phyloP scores from a whole-genome alignment of 2,797 vertebrate species.

The Urophycis tenuis region DNA sequence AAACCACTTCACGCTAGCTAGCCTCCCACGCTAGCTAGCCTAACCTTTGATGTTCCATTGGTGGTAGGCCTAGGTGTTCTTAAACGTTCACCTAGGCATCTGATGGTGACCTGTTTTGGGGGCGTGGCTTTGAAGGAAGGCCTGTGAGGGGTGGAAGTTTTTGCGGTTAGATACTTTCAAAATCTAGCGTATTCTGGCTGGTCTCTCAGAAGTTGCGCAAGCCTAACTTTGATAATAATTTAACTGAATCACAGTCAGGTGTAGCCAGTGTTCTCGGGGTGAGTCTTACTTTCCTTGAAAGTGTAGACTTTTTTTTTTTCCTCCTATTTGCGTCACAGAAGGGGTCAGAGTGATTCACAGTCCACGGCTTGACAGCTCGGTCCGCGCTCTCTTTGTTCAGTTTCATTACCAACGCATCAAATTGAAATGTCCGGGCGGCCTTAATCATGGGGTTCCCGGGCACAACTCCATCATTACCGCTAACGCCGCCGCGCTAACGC shows the following conservation, averaged over 20 bases:
- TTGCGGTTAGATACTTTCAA: not conserved
- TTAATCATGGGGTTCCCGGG: not conserved
- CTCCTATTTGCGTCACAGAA: not conserved
- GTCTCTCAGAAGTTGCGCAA: too few species aligned
- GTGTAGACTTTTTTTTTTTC: not conserved
- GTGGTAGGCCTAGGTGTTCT: conserved; percentile 37
- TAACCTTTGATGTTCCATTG: conserved; percentile 38
- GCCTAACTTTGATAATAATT: not conserved
- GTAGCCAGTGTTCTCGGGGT: not conserved
- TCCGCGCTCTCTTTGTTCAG: not conserved
- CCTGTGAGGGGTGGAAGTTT: too few species aligned
- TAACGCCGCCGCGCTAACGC: not conserved
- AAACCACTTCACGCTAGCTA: conserved; percentile 53
- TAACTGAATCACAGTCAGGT: not conserved
- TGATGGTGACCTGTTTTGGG: not conserved
- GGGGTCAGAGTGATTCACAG: not conserved
- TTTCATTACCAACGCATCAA: not conserved
- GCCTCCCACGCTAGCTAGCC: too few species aligned
- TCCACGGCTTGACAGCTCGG: not conserved
- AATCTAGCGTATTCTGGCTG: too few species aligned
- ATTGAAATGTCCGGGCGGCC: not conserved
- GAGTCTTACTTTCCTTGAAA: not conserved
- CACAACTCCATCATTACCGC: not conserved
- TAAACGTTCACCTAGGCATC: conserved; percentile 51
- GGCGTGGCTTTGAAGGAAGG: not conserved